Percentiles rank a stretch among this genome's conserved stretches.
phyloP scores from a whole-genome alignment of 2,888 invertebrate genomes.

The Nomada ruficornis region DNA sequence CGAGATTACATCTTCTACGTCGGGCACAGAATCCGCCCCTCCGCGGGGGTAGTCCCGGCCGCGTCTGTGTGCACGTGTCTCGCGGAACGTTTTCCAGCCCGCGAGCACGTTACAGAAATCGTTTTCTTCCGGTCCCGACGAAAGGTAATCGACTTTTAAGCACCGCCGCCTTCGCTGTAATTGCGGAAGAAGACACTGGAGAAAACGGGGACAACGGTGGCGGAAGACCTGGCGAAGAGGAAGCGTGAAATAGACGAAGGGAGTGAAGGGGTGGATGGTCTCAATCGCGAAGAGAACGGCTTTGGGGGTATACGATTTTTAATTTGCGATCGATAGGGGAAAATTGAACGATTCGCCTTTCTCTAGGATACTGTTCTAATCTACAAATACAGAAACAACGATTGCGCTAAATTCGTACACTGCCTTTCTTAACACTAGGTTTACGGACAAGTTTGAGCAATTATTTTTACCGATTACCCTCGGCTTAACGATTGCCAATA shows the following conservation, averaged over 20 bases:
- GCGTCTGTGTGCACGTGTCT: constrained; percentile 6
- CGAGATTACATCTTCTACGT: constrained; percentile 70
- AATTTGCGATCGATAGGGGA: constrained; percentile 45
- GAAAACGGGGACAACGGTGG: not conserved
- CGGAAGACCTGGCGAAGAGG: not conserved
- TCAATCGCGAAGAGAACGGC: constrained; percentile 18
- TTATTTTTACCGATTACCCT: no score
- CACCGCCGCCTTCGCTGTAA: constrained; percentile 56
- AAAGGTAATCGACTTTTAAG: constrained; percentile 70
- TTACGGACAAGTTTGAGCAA: no score
- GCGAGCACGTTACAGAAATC: constrained; percentile 54
- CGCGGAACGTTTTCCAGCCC: constrained; percentile 47
- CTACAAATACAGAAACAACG: no score
- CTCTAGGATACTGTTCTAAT: no score
- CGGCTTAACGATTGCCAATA: no score
- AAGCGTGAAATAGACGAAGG: not conserved
- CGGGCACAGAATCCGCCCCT: constrained; percentile 61
- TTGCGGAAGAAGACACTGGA: constrained; percentile 51
- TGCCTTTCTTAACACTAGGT: no score
- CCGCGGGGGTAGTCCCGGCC: not conserved
- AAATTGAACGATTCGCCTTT: not conserved
- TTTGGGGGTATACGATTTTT: constrained; percentile 17
- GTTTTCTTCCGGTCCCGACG: constrained; percentile 50
- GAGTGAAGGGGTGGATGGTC: not conserved
- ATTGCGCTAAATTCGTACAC: no score